phyloP scores from a whole-genome alignment of 1,140 invertebrate species.

The Andrena cerasifolii region DNA sequence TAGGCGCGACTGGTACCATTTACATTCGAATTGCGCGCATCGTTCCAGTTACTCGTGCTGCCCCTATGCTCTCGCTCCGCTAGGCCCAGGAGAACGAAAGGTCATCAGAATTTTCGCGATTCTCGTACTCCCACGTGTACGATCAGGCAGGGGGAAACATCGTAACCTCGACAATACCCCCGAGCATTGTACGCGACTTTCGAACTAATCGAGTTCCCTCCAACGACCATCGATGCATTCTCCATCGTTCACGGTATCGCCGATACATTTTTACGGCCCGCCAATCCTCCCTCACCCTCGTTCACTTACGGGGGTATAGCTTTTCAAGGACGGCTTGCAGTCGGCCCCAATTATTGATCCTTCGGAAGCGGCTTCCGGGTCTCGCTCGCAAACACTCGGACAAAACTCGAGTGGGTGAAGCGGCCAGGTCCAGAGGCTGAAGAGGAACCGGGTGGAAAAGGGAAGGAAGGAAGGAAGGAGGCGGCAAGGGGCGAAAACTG shows the following conservation, averaged over 20 bases:
- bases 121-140: no score
- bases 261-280: slow-evolving; percentile 30
- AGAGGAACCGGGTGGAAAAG: not conserved
- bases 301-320: slow-evolving; percentile 51
- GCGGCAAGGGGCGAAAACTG: no score
- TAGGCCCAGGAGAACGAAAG: no score
- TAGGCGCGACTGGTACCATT: no score
- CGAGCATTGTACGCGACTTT: no score
- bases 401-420: slow-evolving; percentile 67
- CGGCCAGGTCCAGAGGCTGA: slow-evolving; percentile 39
- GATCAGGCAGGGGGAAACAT: no score
- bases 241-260: not conserved
- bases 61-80: no score
- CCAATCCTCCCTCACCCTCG: slow-evolving; percentile 2
- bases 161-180: no score
- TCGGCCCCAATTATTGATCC: slow-evolving; percentile 72
- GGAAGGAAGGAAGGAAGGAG: not conserved
- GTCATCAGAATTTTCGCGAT: no score
- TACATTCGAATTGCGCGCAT: no score
- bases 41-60: no score
- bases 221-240: not conserved
- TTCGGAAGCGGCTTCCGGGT: slow-evolving; percentile 68
- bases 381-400: slow-evolving; percentile 63
- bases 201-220: no score
- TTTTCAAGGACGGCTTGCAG: slow-evolving; percentile 69